These are phyloP conservation scores for Stomorhina lunata DNA, from an alignment of 2,888 invertebrate species.

Conservation along the genomic window DNA sequence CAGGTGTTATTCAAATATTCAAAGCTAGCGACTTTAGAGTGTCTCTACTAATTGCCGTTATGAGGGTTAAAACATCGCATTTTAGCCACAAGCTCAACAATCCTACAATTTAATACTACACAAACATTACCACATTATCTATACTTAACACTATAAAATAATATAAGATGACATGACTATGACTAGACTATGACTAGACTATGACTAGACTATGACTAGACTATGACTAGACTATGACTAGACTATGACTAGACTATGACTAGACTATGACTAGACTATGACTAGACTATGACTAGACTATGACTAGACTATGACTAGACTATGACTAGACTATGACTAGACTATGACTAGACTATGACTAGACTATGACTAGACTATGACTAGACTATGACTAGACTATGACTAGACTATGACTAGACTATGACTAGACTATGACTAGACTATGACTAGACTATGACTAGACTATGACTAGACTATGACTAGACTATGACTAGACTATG, in stretches of 20 bases:
- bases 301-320: too few relatives aligned
- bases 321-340: too few relatives aligned
- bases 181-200: neutral
- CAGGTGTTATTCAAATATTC: constrained; percentile 15
- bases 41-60: neutral
- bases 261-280: neutral
- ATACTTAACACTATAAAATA: neutral
- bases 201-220: neutral
- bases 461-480: too few relatives aligned
- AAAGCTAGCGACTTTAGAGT: neutral
- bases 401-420: neutral
- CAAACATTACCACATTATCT: too few relatives aligned
- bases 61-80: too few relatives aligned
- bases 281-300: too few relatives aligned
- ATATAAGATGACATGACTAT: neutral
- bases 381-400: neutral
- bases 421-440: neutral
- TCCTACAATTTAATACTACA: too few relatives aligned
- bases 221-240: neutral
- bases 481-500: too few relatives aligned
- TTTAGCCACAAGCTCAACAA: too few relatives aligned
- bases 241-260: neutral
- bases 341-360: neutral
- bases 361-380: neutral
- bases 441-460: too few relatives aligned